Evolutionary conservation across 2,113 vertebrate species (phyloP).

Genomic region (Entomyzon cyanotis): DNA sequence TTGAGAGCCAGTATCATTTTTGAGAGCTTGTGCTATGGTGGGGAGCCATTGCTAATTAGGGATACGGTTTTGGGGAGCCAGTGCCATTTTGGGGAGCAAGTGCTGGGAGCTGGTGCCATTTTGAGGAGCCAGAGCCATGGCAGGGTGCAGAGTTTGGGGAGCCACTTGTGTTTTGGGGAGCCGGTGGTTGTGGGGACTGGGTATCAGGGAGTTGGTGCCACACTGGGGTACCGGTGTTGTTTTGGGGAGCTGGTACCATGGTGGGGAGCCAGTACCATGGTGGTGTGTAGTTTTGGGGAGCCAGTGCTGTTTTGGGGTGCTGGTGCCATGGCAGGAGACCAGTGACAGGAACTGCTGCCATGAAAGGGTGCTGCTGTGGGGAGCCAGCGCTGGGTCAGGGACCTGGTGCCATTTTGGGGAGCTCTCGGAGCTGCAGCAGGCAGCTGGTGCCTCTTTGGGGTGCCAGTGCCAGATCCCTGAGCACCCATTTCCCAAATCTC

Average conservation of each 20-base stretch:
- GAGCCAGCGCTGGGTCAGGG: not conserved
- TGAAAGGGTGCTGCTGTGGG: fast-evolving
- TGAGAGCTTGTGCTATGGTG: not conserved
- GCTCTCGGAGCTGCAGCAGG: not conserved
- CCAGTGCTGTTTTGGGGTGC: not conserved
- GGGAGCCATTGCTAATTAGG: not conserved
- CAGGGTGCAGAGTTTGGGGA: not conserved
- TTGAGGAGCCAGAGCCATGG: not conserved
- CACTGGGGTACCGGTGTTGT: not conserved
- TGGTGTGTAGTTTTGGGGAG: not conserved
- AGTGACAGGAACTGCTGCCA: not conserved
- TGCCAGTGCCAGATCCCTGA: not conserved
- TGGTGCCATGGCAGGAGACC: not conserved
- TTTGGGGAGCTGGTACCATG: fast-evolving
- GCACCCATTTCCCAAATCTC: not conserved
- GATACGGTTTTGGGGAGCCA: not conserved
- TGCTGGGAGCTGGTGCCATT: not conserved
- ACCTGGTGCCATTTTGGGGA: not conserved
- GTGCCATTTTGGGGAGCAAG: not conserved
- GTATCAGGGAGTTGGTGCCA: not conserved
- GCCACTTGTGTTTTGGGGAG: not conserved
- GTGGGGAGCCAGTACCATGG: not conserved
- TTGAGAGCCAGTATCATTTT: not conserved
- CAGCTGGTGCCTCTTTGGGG: not conserved
- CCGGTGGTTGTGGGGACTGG: too few species aligned